Base-by-base conservation (phyloP, 2,888 invertebrate genomes). In the Leucoma salicis region DNA sequence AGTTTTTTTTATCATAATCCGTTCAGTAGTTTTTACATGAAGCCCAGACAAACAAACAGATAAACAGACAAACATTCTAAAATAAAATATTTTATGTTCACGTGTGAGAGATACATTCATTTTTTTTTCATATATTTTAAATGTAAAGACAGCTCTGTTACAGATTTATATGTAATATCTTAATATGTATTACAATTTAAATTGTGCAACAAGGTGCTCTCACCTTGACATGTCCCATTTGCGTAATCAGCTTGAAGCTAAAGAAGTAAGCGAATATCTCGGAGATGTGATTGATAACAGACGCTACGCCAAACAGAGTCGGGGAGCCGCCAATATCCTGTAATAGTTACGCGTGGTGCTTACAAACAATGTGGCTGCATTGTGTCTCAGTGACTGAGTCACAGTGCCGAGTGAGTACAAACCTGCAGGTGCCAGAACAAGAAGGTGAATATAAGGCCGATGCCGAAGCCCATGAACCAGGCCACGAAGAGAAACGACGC, bases 391-490 rank as follows among this genome's bases (percentile, higher is more conserved):
- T 4, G 16, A 16, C 16, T 16, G 21, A 5, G 14, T 14, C 7
- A 5, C 7, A n/a, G 2, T 2, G 1, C 3, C 16, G 8, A 14
- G 13, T 5, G 11, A 2, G 4, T 0, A 12, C 38, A 2, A 6
- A 97, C 97, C 91, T 97, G 95, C 34, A 99, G 92, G 85, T 99
- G 99, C 99, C 99, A 99, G 90, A 99, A 99, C 42, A 99, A 94
- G 87, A 99, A 99, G 2, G 99, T 98, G 88, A 99, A 99, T 63
- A 99, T 99, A 63, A 99, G 91, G 0, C 99, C 99, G 67, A 99
- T 98, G 39, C 99, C 99, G 74, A 99, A 97, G 40, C 99, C 99
- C 98, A 99, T 99, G 85, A 97, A 98, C 97, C 99, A 99, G 35
- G 98, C 97, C 21, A 99, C 97, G 78, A 98, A 96, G 35, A 99